Base-by-base conservation (phyloP, 1,140 invertebrate species). In the Caerostris extrusa region DNA sequence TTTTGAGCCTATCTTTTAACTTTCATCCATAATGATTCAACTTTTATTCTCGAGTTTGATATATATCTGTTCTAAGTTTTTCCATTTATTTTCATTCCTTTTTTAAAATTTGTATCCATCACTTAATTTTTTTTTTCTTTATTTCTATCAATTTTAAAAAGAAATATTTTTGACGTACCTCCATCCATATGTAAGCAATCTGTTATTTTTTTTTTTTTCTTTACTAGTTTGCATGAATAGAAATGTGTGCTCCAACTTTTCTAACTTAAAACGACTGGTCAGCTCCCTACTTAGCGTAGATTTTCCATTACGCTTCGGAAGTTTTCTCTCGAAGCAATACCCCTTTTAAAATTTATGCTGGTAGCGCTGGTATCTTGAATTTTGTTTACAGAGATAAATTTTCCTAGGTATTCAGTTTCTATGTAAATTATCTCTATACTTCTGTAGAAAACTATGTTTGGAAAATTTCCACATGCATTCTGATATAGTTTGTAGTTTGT, bases 161-260 rank as follows among this genome's bases (percentile, higher is more conserved):
- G 19, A 71, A 77, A 17, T 61, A 17, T 61, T 50, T 77, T 77
- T 19, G 69, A 83, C 10, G 58, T 60, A n/a, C 82, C 82, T 88
- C 64, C 86, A 88, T 88, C 53, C 86, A 88, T 88, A 88, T 88
- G 86, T 34, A 88, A 88, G 60, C 86, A 64, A 61, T 88, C n/a
- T n/a, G n/a, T n/a, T n/a, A n/a, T n/a, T n/a, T n/a, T 88, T n/a
- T 88, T 61, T 85, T 87, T 64, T n/a, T 81, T 10, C 3, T 5
- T 58, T 85, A 19, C 14, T 57, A 2, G 55, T 85, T 83, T 58
- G 19, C n/a, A 85, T 57, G 56, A 57, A 85, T 58, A 85, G 14
- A 85, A 85, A 85, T 58, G 19, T 19, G n/a, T 85, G 55, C 19
- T 85, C 55, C 82, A 85, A 85, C 82, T 85, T 85, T 85, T 14